Evolutionary conservation across 2,113 vertebrate genomes (phyloP).

Genomic region (Anhinga anhinga): DNA sequence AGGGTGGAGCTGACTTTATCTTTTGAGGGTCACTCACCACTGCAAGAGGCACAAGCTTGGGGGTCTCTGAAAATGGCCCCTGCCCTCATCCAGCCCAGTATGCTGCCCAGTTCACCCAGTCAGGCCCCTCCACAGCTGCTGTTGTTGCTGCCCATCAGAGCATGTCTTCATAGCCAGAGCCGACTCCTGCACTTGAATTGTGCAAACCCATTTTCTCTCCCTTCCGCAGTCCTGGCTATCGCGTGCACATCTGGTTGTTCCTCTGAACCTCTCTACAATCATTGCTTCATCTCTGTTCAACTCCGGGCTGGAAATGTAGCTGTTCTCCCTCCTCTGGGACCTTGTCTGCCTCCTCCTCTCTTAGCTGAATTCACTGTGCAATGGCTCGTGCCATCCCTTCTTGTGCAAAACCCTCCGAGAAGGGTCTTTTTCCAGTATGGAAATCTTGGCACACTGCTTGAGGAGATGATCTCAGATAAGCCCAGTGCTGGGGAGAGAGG

Average conservation of each 20-base stretch:
- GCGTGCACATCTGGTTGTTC: neutral
- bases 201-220: neutral
- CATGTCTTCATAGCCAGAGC: neutral
- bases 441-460: neutral
- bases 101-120: neutral
- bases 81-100: neutral
- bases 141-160: neutral
- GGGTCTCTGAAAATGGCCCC: neutral
- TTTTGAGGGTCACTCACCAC: neutral
- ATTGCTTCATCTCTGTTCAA: neutral
- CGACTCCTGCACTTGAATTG: neutral
- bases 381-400: neutral
- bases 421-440: neutral
- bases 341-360: neutral
- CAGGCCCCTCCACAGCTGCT: neutral
- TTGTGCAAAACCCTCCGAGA: neutral
- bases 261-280: neutral
- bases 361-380: neutral
- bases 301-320: neutral
- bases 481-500: neutral
- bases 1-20: neutral
- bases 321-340: neutral
- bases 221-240: neutral
- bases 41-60: neutral
- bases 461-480: neutral